Percentiles rank a stretch among this genome's conserved stretches.
Conservation (phyloP, 2,113 vertebrate genomes). For the Picathartes gymnocephalus region DNA sequence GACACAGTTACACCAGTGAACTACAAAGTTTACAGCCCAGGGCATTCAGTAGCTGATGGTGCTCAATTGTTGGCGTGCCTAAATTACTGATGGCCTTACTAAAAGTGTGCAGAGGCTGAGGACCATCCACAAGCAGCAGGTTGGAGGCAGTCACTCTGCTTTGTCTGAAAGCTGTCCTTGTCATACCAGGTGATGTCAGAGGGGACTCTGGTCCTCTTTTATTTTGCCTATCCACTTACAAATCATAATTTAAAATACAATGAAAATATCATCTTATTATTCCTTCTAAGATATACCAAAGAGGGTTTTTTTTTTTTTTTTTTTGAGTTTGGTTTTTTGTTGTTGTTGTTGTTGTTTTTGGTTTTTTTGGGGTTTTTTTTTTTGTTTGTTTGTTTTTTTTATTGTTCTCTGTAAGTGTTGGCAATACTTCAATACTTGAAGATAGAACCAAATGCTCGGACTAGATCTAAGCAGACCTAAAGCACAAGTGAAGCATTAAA, state of each 20-base stretch:
- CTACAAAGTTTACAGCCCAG: neutral
- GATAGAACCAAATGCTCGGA: neutral
- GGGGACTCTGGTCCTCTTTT: neutral
- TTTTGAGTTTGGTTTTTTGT: fast-evolving
- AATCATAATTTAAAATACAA: neutral
- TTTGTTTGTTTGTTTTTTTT: fast-evolving
- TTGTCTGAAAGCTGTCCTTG: neutral
- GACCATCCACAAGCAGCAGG: neutral
- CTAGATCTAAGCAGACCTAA: neutral
- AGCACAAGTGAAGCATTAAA: neutral
- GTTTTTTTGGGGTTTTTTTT: neutral
- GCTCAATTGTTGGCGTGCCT: neutral
- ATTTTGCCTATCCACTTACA: neutral
- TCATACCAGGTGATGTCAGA: neutral
- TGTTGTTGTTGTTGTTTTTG: too few species aligned
- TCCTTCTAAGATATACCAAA: neutral
- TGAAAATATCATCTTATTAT: neutral
- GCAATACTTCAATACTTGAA: neutral
- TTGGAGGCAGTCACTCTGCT: neutral
- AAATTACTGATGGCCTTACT: neutral
- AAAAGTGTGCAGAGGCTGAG: neutral
- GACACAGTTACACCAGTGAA: neutral
- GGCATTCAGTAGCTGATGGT: fast-evolving
- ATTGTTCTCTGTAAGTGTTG: neutral
- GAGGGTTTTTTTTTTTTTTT: neutral